Conservation (phyloP, 2,797 vertebrate genomes). For the Sebastes cheni region DNA sequence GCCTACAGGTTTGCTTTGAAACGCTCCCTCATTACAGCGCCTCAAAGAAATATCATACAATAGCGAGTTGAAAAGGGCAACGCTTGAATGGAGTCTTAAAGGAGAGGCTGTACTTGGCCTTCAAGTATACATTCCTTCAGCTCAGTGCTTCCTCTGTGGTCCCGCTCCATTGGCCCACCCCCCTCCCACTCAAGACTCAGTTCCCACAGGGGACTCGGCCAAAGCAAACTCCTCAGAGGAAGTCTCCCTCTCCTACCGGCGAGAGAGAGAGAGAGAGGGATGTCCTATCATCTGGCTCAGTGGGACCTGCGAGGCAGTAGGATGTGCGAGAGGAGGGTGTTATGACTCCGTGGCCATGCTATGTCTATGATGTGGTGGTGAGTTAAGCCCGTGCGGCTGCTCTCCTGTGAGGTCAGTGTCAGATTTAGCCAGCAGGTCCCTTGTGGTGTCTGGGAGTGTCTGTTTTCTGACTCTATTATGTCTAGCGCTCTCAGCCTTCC, state of each 20-base stretch:
- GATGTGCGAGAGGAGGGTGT: conserved; percentile 67
- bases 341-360: conserved; percentile 73
- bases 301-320: conserved; percentile 59
- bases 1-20: conserved; percentile 80
- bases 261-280: conserved; percentile 48
- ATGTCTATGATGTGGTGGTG: conserved; percentile 81
- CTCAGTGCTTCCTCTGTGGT: conserved; percentile 85
- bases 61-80: conserved; percentile 82
- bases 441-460: conserved; percentile 84
- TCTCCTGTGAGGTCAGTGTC: conserved; percentile 81
- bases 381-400: conserved; percentile 75
- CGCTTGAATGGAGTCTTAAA: conserved; percentile 84
- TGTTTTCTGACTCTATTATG: conserved; percentile 85
- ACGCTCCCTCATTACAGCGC: conserved; percentile 73
- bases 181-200: conserved; percentile 77
- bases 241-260: conserved; percentile 72
- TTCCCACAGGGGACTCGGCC: conserved; percentile 83
- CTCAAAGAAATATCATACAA: conserved; percentile 84
- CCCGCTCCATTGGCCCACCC: conserved; percentile 72
- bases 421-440: conserved; percentile 82
- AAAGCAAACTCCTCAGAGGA: conserved; percentile 85
- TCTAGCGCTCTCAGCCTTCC: conserved; percentile 79
- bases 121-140: conserved; percentile 84
- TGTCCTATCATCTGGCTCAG: conserved; percentile 67
- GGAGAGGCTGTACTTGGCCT: conserved; percentile 85